Percentiles rank a stretch among this genome's conserved stretches.
phyloP scores from a whole-genome alignment of 2,888 invertebrate genomes.

The Nebria salina region DNA sequence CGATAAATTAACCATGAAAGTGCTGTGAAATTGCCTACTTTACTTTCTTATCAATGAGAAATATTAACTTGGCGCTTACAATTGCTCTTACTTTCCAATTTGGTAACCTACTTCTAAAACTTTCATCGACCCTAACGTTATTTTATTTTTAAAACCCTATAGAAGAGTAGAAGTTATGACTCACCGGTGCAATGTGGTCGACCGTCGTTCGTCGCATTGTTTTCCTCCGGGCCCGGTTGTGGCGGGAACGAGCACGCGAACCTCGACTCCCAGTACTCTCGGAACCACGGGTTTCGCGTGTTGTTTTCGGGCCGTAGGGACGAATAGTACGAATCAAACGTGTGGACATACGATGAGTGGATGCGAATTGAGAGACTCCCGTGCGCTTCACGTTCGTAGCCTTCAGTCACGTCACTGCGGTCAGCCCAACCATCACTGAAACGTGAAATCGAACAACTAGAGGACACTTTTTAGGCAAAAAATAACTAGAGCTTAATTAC shows the following conservation, averaged over 20 bases:
- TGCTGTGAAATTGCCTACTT: no score
- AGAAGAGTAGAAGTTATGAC: conserved; percentile 13
- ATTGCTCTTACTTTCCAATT: neutral
- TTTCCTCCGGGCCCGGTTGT: conserved; percentile 12
- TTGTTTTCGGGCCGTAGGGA: conserved; percentile 72
- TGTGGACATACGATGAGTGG: conserved; percentile 73
- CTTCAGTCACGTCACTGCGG: conserved; percentile 76
- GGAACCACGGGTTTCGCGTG: conserved; percentile 77
- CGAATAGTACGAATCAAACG: conserved; percentile 76
- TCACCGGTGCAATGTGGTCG: conserved; percentile 31
- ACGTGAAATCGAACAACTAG: conserved; percentile 40
- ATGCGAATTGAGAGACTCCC: conserved; percentile 80
- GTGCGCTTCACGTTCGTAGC: conserved; percentile 71
- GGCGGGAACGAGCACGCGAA: conserved; percentile 69
- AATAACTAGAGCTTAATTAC: neutral
- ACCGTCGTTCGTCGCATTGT: neutral
- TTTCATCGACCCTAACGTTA: neutral
- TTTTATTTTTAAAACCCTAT: conserved; percentile 18
- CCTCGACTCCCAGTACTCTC: conserved; percentile 80
- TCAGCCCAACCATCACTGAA: conserved; percentile 81
- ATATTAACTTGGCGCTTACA: neutral
- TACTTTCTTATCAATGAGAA: neutral
- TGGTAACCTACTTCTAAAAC: neutral
- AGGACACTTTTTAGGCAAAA: neutral
- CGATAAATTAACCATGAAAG: no score